These are phyloP conservation scores for Drosophila littoralis DNA, from an alignment of 1,140 invertebrate genomes.

Conservation along the genomic window DNA sequence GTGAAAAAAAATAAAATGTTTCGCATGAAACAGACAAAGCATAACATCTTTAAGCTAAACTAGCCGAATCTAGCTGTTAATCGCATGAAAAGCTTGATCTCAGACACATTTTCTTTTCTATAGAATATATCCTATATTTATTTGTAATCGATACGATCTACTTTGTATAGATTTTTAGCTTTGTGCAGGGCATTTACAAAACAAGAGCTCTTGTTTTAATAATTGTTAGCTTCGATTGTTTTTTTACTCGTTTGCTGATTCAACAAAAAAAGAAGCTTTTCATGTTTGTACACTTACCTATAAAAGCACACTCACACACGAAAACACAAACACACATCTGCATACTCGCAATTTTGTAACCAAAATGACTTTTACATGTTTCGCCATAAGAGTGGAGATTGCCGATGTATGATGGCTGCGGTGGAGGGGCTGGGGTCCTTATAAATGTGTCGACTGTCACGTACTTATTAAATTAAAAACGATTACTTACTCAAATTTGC, in stretches of 20 bases:
- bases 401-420: background rate
- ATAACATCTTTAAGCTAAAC: no score
- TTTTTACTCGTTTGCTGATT: conserved; percentile 1
- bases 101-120: no score
- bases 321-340: conserved; percentile 1
- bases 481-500: conserved; percentile 74
- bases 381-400: background rate
- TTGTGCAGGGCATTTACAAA: no score
- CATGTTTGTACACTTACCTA: conserved; percentile 11
- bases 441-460: conserved; percentile 62
- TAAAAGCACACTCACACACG: conserved; percentile 3
- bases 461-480: conserved; percentile 80
- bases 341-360: background rate
- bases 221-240: background rate
- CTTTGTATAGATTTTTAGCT: no score
- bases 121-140: no score
- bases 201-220: background rate
- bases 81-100: no score
- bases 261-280: conserved; percentile 13
- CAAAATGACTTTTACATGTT: conserved; percentile 35
- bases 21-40: no score
- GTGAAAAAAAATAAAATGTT: no score
- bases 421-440: background rate
- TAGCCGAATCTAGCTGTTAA: no score
- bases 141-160: no score